Percentiles rank a stretch among this genome's conserved stretches.
phyloP scores from a whole-genome alignment of 2,888 invertebrate genomes.

The Alloplasta piceator region DNA sequence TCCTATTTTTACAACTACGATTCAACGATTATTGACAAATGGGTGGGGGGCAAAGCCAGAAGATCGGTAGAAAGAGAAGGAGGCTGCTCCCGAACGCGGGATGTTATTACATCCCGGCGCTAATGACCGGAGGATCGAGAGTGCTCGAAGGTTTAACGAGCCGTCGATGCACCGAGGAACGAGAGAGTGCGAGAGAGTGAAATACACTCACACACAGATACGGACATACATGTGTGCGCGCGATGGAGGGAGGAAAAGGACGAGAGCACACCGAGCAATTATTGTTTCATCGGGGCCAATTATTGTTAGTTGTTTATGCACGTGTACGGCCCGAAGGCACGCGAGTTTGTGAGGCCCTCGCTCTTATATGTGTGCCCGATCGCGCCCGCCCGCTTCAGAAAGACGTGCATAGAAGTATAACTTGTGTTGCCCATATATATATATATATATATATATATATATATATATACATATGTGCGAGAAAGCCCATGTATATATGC shows the following conservation, averaged over 20 bases:
- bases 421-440: not conserved
- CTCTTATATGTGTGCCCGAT: not conserved
- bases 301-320: conserved; percentile 67
- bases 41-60: not conserved
- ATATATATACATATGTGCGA: not conserved
- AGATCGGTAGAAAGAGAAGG: not conserved
- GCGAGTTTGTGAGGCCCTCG: conserved; percentile 46
- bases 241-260: conserved; percentile 23
- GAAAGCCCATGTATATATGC: not conserved
- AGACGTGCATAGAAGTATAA: conserved; percentile 20
- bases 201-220: not conserved
- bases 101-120: conserved; percentile 64
- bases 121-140: conserved; percentile 64
- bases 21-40: conserved; percentile 57
- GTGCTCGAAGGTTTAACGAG: conserved; percentile 65
- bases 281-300: conserved; percentile 66
- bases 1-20: conserved; percentile 36
- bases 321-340: conserved; percentile 56
- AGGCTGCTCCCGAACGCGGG: conserved; percentile 47
- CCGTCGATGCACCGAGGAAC: conserved; percentile 61
- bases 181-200: conserved; percentile 15
- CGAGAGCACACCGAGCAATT: conserved; percentile 63
- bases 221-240: conserved; percentile 1
- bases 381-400: conserved; percentile 10
- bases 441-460: not conserved